These are phyloP conservation scores for Gallinago jamesoni DNA, from an alignment of 2,113 vertebrate genomes.

Conservation along the genomic window DNA sequence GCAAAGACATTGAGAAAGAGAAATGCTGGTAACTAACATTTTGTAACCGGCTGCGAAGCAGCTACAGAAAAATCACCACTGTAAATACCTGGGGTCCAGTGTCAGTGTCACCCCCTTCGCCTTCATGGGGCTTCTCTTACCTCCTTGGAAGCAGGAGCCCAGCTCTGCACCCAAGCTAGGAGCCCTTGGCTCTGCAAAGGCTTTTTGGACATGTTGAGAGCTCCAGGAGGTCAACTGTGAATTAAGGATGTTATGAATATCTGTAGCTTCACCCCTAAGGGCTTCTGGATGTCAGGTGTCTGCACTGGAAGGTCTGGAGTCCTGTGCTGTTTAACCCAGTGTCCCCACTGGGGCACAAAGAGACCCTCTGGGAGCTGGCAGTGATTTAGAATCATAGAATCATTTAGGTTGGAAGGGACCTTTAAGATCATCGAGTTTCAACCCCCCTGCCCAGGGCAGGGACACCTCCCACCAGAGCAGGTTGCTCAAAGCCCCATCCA, in stretches of 20 bases:
- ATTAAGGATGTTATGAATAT: neutral
- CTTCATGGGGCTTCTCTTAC: neutral
- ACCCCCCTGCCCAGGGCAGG: too few species aligned
- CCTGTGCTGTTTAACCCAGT: accelerated
- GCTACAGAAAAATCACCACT: neutral
- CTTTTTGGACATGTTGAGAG: neutral
- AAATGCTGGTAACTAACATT: neutral
- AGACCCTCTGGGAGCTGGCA: neutral
- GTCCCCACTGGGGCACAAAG: neutral
- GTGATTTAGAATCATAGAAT: neutral
- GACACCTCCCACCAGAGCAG: too few species aligned
- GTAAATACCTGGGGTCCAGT: accelerated
- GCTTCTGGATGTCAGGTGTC: neutral
- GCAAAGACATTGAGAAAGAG: neutral
- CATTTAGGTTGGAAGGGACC: too few species aligned
- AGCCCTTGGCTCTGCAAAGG: neutral
- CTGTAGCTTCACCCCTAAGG: neutral
- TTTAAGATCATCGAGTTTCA: too few species aligned
- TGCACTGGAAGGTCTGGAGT: neutral
- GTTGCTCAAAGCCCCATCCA: too few species aligned
- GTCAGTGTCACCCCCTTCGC: accelerated
- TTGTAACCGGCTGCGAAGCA: neutral
- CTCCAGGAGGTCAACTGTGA: neutral
- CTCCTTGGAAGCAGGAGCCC: neutral
- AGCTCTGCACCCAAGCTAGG: neutral